Conservation (phyloP, 2,113 vertebrate genomes). For the Naja naja region DNA sequence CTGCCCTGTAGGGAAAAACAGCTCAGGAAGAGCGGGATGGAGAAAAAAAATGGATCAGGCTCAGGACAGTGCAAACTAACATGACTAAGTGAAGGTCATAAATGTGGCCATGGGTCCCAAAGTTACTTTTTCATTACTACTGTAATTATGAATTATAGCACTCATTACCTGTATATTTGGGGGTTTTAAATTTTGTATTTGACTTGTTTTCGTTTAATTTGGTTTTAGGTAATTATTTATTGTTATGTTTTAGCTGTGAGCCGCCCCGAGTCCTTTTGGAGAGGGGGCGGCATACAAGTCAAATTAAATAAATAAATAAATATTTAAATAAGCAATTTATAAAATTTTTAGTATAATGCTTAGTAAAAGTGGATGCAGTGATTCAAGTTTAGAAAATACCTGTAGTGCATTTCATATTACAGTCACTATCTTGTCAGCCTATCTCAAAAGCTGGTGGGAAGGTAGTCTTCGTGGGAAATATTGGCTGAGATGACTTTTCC, state of each 20-base stretch:
- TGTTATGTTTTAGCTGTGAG: too few species aligned
- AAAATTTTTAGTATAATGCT: background rate
- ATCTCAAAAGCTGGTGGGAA: background rate
- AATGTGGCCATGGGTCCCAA: background rate
- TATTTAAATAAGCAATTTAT: background rate
- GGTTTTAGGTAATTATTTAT: too few species aligned
- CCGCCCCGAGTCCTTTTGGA: too few species aligned
- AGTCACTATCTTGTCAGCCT: background rate
- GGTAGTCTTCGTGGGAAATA: background rate
- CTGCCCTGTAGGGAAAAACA: background rate
- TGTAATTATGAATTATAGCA: background rate
- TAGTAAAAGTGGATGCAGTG: background rate
- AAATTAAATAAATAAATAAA: too few species aligned
- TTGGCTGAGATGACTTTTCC: background rate
- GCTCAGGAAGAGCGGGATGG: background rate
- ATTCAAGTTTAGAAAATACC: background rate
- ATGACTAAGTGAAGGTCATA: background rate
- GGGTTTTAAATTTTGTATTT: too few species aligned
- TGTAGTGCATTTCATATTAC: background rate
- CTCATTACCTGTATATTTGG: background rate
- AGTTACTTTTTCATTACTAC: background rate
- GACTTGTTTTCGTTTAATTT: too few species aligned
- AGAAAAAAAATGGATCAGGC: background rate
- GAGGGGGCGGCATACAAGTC: too few species aligned
- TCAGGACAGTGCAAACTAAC: background rate